Evolutionary conservation across 2,113 vertebrate genomes (phyloP).

Genomic region (Gopherus evgoodei): DNA sequence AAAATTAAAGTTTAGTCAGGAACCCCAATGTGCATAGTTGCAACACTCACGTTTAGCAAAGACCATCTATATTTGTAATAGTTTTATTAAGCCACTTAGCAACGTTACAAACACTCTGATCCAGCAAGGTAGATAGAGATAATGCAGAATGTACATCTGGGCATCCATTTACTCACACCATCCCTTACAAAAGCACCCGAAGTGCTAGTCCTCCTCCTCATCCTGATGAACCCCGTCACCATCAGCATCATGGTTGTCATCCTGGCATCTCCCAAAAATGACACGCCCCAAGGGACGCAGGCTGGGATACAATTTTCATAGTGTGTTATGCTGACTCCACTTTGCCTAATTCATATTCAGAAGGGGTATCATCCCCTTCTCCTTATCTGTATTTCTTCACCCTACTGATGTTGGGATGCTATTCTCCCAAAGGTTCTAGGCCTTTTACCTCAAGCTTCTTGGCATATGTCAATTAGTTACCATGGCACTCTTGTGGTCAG

Average conservation of each 20-base stretch:
- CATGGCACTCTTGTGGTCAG: background rate
- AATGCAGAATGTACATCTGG: no score
- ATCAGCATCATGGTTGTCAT: background rate
- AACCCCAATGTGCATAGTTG: no score
- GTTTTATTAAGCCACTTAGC: no score
- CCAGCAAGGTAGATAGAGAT: no score
- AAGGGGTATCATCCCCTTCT: background rate
- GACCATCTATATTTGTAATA: no score
- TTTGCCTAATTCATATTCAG: background rate
- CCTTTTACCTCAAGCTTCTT: background rate
- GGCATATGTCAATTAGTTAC: background rate
- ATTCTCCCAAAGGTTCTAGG: background rate
- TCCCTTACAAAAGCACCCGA: background rate
- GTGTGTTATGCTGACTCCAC: background rate
- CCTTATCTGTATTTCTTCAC: background rate
- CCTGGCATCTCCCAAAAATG: background rate
- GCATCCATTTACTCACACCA: no score
- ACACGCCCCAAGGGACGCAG: background rate
- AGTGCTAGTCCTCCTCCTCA: background rate
- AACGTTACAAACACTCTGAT: no score
- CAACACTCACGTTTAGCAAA: no score
- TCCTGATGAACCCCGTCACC: background rate
- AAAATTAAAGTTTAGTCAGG: no score
- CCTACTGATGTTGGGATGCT: background rate
- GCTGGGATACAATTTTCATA: background rate